phyloP scores from a whole-genome alignment of 2,113 vertebrate species.

The Clarias gariepinus region DNA sequence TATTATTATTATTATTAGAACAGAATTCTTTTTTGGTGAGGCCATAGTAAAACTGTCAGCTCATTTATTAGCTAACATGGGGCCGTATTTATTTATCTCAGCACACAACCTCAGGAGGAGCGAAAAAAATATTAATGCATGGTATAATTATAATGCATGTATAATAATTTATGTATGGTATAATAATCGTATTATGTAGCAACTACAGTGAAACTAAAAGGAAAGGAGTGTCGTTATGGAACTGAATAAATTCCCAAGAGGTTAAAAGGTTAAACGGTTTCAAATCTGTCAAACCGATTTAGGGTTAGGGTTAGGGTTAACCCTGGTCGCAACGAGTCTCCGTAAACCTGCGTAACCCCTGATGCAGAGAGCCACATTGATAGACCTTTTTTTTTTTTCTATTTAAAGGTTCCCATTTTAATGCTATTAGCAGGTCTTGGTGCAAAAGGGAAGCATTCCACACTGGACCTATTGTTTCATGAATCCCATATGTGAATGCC shows the following conservation, averaged over 20 bases:
- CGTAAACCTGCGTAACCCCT: neutral
- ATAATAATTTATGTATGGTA: neutral
- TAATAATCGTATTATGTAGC: neutral
- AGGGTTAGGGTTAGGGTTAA: no score
- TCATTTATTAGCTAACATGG: neutral
- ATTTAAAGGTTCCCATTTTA: conserved; percentile 68
- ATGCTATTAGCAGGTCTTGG: conserved; percentile 64
- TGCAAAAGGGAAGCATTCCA: conserved; percentile 66
- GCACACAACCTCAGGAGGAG: neutral
- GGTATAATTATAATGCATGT: no score
- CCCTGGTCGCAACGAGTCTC: neutral
- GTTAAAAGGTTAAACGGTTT: neutral
- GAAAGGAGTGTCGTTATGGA: neutral
- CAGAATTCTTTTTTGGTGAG: neutral
- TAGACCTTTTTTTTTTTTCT: conserved; percentile 59
- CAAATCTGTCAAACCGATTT: neutral
- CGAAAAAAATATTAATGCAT: neutral
- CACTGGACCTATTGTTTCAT: conserved; percentile 77
- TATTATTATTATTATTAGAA: conserved; percentile 24
- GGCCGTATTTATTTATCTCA: neutral
- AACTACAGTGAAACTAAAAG: neutral
- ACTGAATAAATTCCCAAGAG: neutral
- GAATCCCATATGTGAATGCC: conserved; percentile 74
- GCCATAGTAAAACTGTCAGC: neutral
- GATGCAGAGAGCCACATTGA: neutral